Evolutionary conservation across 2,797 vertebrate species (phyloP).

Genomic region (Sebastes iracundus): DNA sequence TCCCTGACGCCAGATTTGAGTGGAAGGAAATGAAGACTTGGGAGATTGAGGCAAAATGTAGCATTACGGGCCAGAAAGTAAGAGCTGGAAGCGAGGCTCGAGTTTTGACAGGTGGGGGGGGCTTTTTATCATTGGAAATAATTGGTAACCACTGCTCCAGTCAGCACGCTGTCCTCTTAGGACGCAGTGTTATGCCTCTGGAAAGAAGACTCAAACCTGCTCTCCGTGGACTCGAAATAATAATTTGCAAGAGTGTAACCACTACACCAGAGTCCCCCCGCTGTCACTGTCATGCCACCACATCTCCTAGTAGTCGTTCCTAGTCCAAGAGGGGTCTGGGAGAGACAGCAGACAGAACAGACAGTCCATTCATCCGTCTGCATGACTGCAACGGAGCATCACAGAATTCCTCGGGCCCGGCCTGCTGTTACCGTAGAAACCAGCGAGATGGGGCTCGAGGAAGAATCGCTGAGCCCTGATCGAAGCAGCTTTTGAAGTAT

Average conservation of each 20-base stretch:
- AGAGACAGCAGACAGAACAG: conserved; percentile 71
- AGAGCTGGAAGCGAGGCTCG: conserved; percentile 18
- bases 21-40: conserved; percentile 13
- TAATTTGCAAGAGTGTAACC: conserved; percentile 37
- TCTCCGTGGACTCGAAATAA: conserved; percentile 15
- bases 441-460: conserved; percentile 53
- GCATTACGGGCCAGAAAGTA: conserved; percentile 15
- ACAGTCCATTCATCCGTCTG: conserved; percentile 75
- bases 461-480: conserved; percentile 52
- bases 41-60: conserved; percentile 20
- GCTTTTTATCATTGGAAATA: conserved; percentile 43
- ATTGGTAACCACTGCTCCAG: conserved; percentile 27
- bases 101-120: conserved; percentile 26
- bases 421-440: conserved; percentile 79
- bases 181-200: conserved; percentile 19
- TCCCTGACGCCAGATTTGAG: conserved; percentile 21
- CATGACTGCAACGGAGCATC: conserved; percentile 74
- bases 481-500: conserved; percentile 30
- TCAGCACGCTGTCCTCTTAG: conserved; percentile 7
- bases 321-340: conserved; percentile 50
- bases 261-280: conserved; percentile 17
- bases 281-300: conserved; percentile 24
- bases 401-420: conserved; percentile 66
- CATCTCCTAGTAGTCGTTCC: conserved; percentile 18
- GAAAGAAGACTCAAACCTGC: conserved; percentile 25